A percentile compares a stretch with the other conserved stretches of the same genome.
Evolutionary conservation across 35 echinoderm and acorn worm genomes (phyloP).

Genomic region (Heliocidaris erythrogramma): DNA sequence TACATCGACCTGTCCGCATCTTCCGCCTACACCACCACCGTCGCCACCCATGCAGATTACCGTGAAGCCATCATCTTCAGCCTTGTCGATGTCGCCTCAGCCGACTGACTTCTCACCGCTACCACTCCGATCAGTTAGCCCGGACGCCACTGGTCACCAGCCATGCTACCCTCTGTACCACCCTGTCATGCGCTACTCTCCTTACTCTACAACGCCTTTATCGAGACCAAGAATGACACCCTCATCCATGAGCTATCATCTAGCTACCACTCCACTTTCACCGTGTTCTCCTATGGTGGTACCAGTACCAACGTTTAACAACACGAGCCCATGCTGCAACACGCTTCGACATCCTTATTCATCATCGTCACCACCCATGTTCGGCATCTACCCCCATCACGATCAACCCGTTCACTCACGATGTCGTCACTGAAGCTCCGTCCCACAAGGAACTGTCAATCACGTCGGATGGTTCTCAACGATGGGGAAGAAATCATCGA

Average conservation of each 20-base stretch:
- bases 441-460: not conserved
- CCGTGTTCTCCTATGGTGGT: not conserved
- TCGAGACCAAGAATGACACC: not conserved
- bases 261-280: not conserved
- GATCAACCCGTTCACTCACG: not conserved
- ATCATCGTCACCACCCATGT: not conserved
- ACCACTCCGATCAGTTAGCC: not conserved
- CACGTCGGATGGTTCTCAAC: not conserved
- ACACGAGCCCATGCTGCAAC: not conserved
- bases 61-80: not conserved
- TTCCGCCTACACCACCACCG: conserved; percentile 16
- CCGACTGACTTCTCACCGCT: not conserved
- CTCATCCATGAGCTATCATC: not conserved
- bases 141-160: not conserved
- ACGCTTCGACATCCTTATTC: not conserved
- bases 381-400: not conserved
- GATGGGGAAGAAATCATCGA: not conserved
- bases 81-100: not conserved
- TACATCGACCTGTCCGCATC: not conserved
- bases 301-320: not conserved
- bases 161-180: not conserved
- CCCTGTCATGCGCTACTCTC: conserved; percentile 7
- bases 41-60: not conserved
- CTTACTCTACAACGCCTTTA: not conserved
- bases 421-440: not conserved